phyloP scores from a whole-genome alignment of 1,140 invertebrate genomes.

The Cotesia chilonis region DNA sequence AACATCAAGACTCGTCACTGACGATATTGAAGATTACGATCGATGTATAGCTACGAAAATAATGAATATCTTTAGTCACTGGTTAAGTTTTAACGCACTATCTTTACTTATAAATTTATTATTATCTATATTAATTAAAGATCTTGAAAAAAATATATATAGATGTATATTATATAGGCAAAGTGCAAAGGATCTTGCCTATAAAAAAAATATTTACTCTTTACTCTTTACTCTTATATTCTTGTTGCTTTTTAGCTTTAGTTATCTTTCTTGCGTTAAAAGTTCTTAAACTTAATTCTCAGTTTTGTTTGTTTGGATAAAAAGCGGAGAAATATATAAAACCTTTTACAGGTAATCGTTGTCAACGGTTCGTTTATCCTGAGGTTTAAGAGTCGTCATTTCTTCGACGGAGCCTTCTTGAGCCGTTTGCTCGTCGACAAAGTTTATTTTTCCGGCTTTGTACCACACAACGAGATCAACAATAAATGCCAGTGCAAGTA shows the following conservation, averaged over 20 bases:
- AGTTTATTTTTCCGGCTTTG: conserved; percentile 80
- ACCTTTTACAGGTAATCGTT: conserved; percentile 58
- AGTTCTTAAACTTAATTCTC: neutral
- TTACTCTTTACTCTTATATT: neutral
- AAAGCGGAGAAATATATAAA: neutral
- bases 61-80: too few species aligned
- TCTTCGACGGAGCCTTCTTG: conserved; percentile 58
- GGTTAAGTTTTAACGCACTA: too few species aligned
- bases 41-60: neutral
- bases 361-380: conserved; percentile 56
- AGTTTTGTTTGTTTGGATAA: neutral
- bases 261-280: neutral
- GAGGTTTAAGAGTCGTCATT: conserved; percentile 61
- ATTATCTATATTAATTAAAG: neutral
- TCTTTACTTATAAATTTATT: neutral
- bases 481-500: conserved; percentile 83
- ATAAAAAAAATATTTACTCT: neutral
- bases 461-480: conserved; percentile 85
- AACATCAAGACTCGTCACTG: neutral
- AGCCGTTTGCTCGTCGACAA: conserved; percentile 69
- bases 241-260: neutral
- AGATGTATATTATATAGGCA: neutral
- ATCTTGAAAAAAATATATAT: conserved; percentile 6
- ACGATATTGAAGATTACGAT: neutral
- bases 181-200: too few species aligned